Evolutionary conservation across 2,888 invertebrate species (phyloP), one percentile per base, ranked within the genome.

Genomic region (Diaprepes abbreviatus): DNA sequence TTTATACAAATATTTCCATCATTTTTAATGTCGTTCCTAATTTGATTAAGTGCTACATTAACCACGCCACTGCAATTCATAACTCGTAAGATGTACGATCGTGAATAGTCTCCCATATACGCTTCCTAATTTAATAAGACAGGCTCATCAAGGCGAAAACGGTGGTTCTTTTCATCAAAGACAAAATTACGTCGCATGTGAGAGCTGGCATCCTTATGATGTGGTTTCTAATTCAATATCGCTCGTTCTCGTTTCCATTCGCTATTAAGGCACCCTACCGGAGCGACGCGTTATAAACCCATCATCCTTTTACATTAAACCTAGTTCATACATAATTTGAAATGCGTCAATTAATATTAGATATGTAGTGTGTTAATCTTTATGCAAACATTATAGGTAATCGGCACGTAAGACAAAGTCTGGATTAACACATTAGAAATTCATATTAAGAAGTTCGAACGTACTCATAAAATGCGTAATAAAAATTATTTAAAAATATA

Each of bases 171-270:
- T 65, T 69, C 69, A 64, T 69, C 58, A 64, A 59, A 64, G 52
- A 50, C 64, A 38, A 64, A 64, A 69, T 65, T 69, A 59, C 52
- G 31, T 52, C 45, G 38, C 59, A 38, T 50, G 55, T 55, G 36
- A 52, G 54, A 31, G 48, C 45, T 52, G 57, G 45, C 58, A 58
- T 64, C 64, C 59, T 64, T 64, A 64, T 64, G 69, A 64, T 64
- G 69, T 52, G 69, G 64, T 59, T 59, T 69, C 43, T 58, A 64
- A 69, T 69, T 69, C 69, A 69, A 69, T 69, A 58, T 59, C 52
- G 38, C 58, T 12, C 57, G 38, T 60, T 38, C 59, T 35, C 59
- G 66, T 52, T 66, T 43, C 43, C 59, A 28, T n/a, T 38, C 31
- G 54, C 52, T 43, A 65, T 65, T 55, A 65, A 57, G 24, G 55